phyloP scores from a whole-genome alignment of 2,797 vertebrate species.

The Numenius phaeopus region DNA sequence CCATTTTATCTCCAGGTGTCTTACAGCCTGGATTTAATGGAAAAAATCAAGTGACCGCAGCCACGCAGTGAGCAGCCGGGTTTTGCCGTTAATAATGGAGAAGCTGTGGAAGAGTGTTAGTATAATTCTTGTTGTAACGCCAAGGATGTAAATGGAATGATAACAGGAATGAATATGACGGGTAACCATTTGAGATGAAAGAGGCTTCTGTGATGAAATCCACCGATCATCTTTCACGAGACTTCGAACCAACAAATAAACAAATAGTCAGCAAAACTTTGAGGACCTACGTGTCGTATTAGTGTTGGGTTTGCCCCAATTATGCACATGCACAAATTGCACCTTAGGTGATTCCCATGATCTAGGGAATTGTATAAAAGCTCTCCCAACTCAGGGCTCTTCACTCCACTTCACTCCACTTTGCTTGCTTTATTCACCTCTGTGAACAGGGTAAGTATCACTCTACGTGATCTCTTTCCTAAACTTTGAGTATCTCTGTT shows the following conservation, averaged over 20 bases:
- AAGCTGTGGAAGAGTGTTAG: neutral
- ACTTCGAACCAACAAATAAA: neutral
- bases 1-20: neutral
- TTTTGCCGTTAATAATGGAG: neutral
- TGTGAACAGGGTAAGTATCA: neutral
- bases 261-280: conserved; percentile 19
- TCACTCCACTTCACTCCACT: conserved; percentile 1
- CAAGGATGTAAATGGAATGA: neutral
- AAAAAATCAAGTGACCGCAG: neutral
- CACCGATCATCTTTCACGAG: neutral
- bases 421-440: neutral
- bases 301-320: conserved; percentile 26
- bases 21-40: neutral
- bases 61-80: rapidly evolving
- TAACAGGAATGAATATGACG: neutral
- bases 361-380: conserved; percentile 47
- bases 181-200: neutral
- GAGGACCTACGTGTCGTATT: neutral
- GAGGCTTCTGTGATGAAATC: neutral
- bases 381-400: neutral
- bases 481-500: neutral
- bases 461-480: neutral
- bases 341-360: neutral
- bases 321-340: conserved; percentile 28
- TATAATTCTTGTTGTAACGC: neutral